phyloP scores from a whole-genome alignment of 2,888 invertebrate genomes.

The Tetrapedia diversipes region DNA sequence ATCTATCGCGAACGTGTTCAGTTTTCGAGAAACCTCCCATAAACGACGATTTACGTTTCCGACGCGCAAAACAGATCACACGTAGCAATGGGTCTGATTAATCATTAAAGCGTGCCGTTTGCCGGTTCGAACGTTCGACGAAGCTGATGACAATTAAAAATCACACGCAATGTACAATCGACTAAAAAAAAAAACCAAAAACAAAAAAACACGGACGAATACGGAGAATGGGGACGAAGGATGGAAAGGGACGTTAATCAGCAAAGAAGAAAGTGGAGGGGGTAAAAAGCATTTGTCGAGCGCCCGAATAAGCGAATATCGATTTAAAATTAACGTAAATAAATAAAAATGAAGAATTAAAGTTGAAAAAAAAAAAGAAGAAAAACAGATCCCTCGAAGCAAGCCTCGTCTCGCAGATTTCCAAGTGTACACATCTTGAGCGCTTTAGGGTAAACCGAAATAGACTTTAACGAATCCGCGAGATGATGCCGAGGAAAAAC shows the following conservation, averaged over 20 bases:
- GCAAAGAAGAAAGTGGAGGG: not conserved
- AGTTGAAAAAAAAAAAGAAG: slow-evolving; percentile 39
- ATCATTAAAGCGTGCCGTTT: slow-evolving; percentile 74
- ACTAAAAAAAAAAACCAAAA: too few relatives aligned
- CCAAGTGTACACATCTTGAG: slow-evolving; percentile 55
- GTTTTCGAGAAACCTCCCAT: slow-evolving; percentile 48
- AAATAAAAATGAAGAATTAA: slow-evolving; percentile 28
- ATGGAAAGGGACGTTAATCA: not conserved
- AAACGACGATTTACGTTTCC: slow-evolving; percentile 70
- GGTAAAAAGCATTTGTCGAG: slow-evolving; percentile 78
- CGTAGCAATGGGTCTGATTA: slow-evolving; percentile 76
- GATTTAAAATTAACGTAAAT: slow-evolving; percentile 59
- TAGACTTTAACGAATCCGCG: slow-evolving; percentile 76
- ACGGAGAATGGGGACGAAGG: not conserved
- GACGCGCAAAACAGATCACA: slow-evolving; percentile 62
- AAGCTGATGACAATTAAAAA: slow-evolving; percentile 59
- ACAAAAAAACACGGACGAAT: too few relatives aligned
- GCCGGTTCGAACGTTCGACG: slow-evolving; percentile 81
- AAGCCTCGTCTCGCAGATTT: slow-evolving; percentile 81
- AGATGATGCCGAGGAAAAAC: slow-evolving; percentile 76
- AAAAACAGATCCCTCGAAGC: slow-evolving; percentile 67
- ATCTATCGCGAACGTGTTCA: slow-evolving; percentile 48
- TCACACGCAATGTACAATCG: slow-evolving; percentile 41
- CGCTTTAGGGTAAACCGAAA: slow-evolving; percentile 64
- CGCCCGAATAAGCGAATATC: slow-evolving; percentile 78